Percentiles rank a stretch among this genome's conserved stretches.
phyloP scores from a whole-genome alignment of 2,888 invertebrate genomes.

The Erannis defoliaria region DNA sequence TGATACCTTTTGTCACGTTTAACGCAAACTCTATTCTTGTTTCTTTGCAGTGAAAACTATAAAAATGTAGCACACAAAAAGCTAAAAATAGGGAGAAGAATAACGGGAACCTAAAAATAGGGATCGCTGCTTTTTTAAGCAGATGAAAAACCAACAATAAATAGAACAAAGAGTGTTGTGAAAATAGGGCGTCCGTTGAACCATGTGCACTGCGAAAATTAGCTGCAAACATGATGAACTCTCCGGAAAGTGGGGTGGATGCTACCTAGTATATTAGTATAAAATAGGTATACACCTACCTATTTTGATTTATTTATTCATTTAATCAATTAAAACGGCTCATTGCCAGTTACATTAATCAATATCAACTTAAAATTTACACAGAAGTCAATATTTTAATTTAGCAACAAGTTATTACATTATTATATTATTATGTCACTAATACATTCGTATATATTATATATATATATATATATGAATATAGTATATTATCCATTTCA shows the following conservation, averaged over 20 bases:
- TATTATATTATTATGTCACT: neutral
- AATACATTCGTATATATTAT: no score
- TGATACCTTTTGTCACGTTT: no score
- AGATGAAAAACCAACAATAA: conserved; percentile 46
- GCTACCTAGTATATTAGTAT: neutral
- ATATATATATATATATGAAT: no score
- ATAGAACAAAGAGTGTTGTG: conserved; percentile 48
- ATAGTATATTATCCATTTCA: no score
- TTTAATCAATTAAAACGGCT: no score
- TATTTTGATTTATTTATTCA: neutral
- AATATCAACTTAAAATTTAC: no score
- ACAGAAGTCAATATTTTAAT: no score
- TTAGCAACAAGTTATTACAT: no score
- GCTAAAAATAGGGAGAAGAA: conserved; percentile 22
- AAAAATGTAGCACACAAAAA: conserved; percentile 10
- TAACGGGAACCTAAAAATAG: conserved; percentile 24
- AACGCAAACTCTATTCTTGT: neutral
- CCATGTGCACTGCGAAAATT: conserved; percentile 56
- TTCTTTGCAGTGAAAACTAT: conserved; percentile 2
- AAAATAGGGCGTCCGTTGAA: conserved; percentile 48
- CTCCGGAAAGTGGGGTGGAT: conserved; percentile 43
- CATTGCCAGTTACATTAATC: no score
- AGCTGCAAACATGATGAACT: conserved; percentile 54
- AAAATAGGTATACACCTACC: neutral
- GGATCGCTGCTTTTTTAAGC: conserved; percentile 32